Base-by-base conservation (phyloP, 2,797 vertebrate species). In the Mareca penelope region DNA sequence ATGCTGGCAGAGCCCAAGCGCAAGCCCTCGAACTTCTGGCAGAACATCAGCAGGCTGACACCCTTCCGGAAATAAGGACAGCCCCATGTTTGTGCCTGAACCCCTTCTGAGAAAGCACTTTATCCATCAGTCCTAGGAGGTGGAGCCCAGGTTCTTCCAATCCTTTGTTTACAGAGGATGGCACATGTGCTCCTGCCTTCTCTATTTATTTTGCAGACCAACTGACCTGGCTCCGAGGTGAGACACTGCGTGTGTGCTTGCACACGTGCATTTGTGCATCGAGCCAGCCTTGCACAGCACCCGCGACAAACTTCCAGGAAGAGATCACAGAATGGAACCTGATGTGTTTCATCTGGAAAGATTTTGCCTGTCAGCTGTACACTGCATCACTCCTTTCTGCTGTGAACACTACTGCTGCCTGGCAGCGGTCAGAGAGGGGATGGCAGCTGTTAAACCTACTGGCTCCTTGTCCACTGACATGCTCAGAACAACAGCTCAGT, bases 1-100 rank as follows among this genome's bases (percentile, higher is more conserved):
- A 98, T 99, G 98, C 95, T 99, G 97, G 98, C 99, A 8, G 99
- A 99, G 96, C 99, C 99, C 95, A 99, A 99, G 95, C 98, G 99
- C 97, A 99, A 99, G 97, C 98, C 98, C 75, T 99, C 98, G 80
- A 99, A 99, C 97, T 99, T 99, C 98, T 99, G 99, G 99, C 99
- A 99, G 97, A 99, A 99, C 98, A 99, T 99, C 68, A 99, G 99
- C 97, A 98, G 99, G 96, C 98, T 99, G 98, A 98, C 99, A 0
- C 99, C 99, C 19, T 99, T 99, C 98, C 98, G 98, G 91, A 99
- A 99, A 97, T 99, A 98, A 95, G 69, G 81, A 80, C 94, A 92
- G 94, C 91, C 94, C 94, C 40, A 28, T 67, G 94, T 94, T 96
- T 96, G 96, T 97, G 97, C 97, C 97, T 97, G 92, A 94, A 95